Base-by-base conservation (phyloP, 2,113 vertebrate species). In the Suncus etruscus region DNA sequence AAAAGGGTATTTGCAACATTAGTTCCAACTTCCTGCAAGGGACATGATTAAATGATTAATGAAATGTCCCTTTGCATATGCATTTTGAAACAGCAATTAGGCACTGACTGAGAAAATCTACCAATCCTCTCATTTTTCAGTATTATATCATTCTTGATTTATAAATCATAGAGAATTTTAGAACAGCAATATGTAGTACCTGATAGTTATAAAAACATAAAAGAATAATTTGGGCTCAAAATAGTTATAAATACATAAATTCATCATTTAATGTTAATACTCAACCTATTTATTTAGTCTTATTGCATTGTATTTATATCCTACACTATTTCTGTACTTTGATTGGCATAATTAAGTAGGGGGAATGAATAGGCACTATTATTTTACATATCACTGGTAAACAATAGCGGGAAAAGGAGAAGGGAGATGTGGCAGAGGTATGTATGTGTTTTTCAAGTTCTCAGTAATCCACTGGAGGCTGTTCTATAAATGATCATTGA, bases 1-100 rank as follows among this genome's bases (percentile, higher is more conserved):
- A 99, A 99, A 99, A 99, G 99, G 98, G 98, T 99, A 99, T 99
- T 99, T 99, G 99, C 98, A 99, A 99, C 99, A 99, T 99, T 99
- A 99, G 99, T 99, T 99, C 98, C 98, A 98, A 98, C 98, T 98
- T 99, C 99, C 99, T 99, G 98, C 98, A 72, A 99, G 99, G 98
- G 98, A 99, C 98, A 98, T 99, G 99, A 99, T 99, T 99, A 99
- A 99, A 99, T 99, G 99, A 99, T 99, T 99, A 99, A 99, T 99
- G 99, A 99, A 99, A 99, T 99, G 98, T 98, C 98, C 98, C 98
- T 98, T 98, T 99, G 98, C 99, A 99, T 99, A 99, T 98, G 98
- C 99, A 98, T 99, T 99, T 98, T 98, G 99, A 99, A 99, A 98
- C 98, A 99, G 99, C 99, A 99, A 99, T 99, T 99, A 99, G 98